Evolutionary conservation across 2,797 vertebrate genomes (phyloP), one percentile per base, ranked within the genome.

Genomic region (Helostoma temminkii): DNA sequence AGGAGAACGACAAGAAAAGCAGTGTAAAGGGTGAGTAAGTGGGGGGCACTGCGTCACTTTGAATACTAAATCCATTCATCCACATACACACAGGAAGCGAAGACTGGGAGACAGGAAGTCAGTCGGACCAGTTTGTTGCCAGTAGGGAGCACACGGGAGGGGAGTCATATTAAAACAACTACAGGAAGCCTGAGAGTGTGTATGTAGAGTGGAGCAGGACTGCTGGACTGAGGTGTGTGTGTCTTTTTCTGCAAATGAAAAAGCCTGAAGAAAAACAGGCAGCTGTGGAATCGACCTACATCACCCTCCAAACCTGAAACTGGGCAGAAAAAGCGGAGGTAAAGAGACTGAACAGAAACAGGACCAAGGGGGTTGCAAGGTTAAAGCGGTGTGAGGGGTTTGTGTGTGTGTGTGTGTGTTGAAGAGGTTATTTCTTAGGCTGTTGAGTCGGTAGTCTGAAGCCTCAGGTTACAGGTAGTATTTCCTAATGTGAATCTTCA

Each of bases 41-140:
- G 66, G 72, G 56, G 45, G 71, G 14, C 64, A 81, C 75, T 87
- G 88, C 88, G 77, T 94, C 91, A 92, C 72, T 65, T 71, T 76
- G 87, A 92, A 93, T 90, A 93, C 93, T 91, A 89, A 82, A 76
- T 80, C 85, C 88, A 93, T 94, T 93, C 92, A 94, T 91, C 83
- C 85, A 61, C 19, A 56, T 88, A 83, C 85, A 87, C 89, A 92
- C 91, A 93, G 93, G 93, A 94, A 92, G 81, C 82, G 56, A 76
- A 73, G 81, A 88, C 83, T 88, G 87, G 74, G 86, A 73, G 87
- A 87, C 89, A 89, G 92, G 92, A 93, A 93, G 89, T 87, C 57
- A 66, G 78, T 61, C 41, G 70, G 78, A 85, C 78, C 82, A 57
- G 82, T 82, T 83, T 80, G 70, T 39, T 83, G 80, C 74, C 85